Conservation (phyloP, 2,797 vertebrate species). For the Clamator glandarius region DNA sequence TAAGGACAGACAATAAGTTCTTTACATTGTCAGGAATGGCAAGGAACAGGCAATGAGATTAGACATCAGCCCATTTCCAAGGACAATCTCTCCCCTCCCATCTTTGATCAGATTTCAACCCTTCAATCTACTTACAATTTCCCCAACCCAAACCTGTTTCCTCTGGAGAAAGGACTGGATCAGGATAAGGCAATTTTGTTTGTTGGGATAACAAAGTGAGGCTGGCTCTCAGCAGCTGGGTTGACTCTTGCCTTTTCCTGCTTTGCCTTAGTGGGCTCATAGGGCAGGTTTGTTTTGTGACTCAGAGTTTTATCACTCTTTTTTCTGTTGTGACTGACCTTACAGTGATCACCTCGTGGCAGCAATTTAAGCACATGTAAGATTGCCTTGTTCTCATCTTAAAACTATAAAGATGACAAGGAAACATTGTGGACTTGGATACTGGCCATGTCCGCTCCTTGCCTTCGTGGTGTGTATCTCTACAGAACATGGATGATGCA, state of each 20-base stretch:
- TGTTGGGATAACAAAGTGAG: neutral
- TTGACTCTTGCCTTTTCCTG: neutral
- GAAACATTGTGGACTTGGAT: accelerated
- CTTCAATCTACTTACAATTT: neutral
- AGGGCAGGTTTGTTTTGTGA: neutral
- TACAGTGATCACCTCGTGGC: neutral
- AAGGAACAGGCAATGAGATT: neutral
- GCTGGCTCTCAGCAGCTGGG: neutral
- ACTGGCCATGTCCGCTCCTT: neutral
- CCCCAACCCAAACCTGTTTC: neutral
- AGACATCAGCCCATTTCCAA: neutral
- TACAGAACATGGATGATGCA: neutral
- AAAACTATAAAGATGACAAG: neutral
- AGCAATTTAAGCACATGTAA: neutral
- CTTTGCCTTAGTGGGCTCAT: neutral
- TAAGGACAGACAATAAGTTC: neutral
- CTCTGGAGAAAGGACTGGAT: neutral
- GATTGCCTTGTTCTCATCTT: neutral
- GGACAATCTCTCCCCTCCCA: accelerated
- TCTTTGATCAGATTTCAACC: neutral
- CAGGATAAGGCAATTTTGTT: neutral
- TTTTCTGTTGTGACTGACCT: neutral
- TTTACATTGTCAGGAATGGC: neutral
- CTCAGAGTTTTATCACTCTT: neutral
- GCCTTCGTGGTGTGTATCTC: neutral